phyloP scores from a whole-genome alignment of 2,113 vertebrate species.

The Illadopsis cleaveri region DNA sequence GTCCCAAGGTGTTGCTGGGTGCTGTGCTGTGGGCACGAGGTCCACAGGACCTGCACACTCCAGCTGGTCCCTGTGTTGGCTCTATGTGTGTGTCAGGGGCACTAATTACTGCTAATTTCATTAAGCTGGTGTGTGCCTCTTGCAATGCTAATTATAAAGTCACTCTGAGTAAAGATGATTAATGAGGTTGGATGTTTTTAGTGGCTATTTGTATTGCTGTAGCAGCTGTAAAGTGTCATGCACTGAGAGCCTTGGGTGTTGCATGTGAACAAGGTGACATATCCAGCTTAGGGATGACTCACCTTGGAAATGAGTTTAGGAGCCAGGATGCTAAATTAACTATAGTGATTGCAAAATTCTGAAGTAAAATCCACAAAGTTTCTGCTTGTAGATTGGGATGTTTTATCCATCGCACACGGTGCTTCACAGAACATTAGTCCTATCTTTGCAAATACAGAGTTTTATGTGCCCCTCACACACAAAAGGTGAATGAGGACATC shows the following conservation, averaged over 20 bases:
- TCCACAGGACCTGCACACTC: not conserved
- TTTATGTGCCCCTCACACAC: not conserved
- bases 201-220: not conserved
- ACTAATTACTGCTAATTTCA: conserved; percentile 36
- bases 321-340: not conserved
- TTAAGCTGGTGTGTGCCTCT: not conserved
- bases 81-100: not conserved
- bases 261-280: not conserved
- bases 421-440: not conserved
- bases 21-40: fast-evolving
- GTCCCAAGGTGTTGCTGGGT: not conserved
- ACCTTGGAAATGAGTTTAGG: not conserved
- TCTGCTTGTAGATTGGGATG: not conserved
- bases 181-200: not conserved
- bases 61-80: not conserved
- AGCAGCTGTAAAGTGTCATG: not conserved
- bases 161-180: not conserved
- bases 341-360: not conserved
- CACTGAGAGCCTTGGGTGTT: not conserved
- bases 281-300: not conserved
- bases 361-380: not conserved
- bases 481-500: not conserved
- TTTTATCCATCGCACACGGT: not conserved
- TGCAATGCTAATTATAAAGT: not conserved
- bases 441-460: not conserved